Conservation (phyloP, 2,113 vertebrate genomes). For the Buteo buteo region DNA sequence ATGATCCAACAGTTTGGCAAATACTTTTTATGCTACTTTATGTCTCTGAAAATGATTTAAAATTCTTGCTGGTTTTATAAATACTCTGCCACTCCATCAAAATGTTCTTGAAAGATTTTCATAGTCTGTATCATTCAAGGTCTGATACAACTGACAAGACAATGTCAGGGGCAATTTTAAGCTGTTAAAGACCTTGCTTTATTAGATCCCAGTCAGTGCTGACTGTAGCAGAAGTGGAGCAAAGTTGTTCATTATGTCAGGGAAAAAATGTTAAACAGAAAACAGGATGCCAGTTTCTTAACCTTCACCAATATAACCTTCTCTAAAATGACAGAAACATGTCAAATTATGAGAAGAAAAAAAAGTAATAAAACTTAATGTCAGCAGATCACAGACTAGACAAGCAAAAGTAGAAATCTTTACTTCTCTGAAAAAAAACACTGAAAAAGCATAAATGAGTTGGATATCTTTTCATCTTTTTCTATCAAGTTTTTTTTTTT, state of each 20-base stretch:
- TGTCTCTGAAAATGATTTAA: background rate
- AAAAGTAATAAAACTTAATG: background rate
- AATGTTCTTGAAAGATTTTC: conserved; percentile 48
- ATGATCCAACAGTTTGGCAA: background rate
- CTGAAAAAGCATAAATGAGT: background rate
- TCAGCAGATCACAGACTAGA: background rate
- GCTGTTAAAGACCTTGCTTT: conserved; percentile 44
- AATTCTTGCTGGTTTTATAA: conserved; percentile 20
- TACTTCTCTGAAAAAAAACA: background rate
- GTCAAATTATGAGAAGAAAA: background rate
- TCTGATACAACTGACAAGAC: conserved; percentile 54
- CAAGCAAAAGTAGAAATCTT: background rate
- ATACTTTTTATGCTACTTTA: background rate
- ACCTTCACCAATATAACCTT: conserved; percentile 8
- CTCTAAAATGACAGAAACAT: conserved; percentile 12
- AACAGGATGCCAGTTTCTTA: conserved; percentile 38
- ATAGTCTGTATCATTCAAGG: conserved; percentile 3
- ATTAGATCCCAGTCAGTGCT: conserved; percentile 36
- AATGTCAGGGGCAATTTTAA: conserved; percentile 55
- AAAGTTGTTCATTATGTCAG: conserved; percentile 52
- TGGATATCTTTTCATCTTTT: background rate
- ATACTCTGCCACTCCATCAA: background rate
- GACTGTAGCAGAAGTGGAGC: conserved; percentile 57
- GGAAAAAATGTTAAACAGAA: conserved; percentile 51
- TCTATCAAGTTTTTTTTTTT: background rate